Conservation (phyloP, 2,113 vertebrate species). For the Neogale vison region DNA sequence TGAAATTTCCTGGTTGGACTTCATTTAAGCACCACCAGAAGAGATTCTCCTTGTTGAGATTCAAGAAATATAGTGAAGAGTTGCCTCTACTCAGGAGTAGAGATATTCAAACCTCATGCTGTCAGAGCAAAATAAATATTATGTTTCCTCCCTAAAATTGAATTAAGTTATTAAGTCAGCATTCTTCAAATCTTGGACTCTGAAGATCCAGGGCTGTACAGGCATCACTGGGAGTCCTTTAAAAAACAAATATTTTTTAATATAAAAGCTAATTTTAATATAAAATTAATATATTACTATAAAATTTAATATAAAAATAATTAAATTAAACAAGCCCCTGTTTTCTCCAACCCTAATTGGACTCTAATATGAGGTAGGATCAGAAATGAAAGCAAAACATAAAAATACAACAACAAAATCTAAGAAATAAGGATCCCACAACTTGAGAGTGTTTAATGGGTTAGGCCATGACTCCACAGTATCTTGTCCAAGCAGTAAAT, state of each 20-base stretch:
- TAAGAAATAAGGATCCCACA: neutral
- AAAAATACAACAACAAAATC: slow-evolving; percentile 3
- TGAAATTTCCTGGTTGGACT: neutral
- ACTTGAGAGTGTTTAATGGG: neutral
- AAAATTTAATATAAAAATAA: neutral
- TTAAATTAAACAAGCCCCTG: neutral
- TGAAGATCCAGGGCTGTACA: neutral
- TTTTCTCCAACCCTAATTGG: neutral
- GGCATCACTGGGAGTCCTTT: neutral
- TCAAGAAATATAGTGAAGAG: neutral
- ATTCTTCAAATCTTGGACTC: neutral
- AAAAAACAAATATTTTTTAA: neutral
- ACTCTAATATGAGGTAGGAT: neutral
- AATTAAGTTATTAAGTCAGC: slow-evolving; percentile 3
- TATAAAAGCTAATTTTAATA: too few species aligned
- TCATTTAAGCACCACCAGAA: slow-evolving; percentile 25
- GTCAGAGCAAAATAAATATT: slow-evolving; percentile 23
- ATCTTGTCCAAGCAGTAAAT: neutral
- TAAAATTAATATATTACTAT: too few species aligned
- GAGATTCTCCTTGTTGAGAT: neutral
- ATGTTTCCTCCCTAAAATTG: neutral
- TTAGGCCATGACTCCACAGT: neutral
- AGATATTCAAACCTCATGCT: neutral
- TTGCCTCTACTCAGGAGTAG: neutral
- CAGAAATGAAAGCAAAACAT: neutral